Evolutionary conservation across 2,797 vertebrate genomes (phyloP).

Genomic region (Sebastes trivittatus): DNA sequence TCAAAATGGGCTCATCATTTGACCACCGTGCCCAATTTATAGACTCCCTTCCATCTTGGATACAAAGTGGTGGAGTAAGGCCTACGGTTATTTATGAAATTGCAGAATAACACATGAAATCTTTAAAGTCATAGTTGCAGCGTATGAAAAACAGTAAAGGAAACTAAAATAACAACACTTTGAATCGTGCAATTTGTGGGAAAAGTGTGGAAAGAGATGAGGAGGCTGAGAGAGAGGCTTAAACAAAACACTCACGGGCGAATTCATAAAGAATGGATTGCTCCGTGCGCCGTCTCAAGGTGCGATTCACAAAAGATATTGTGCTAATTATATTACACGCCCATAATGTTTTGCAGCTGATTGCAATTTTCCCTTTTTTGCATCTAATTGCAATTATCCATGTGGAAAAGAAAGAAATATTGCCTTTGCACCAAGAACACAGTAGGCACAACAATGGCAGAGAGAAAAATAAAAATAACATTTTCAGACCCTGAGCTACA

Average conservation of each 20-base stretch:
- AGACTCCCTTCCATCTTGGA: slow-evolving; percentile 50
- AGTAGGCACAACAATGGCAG: neutral
- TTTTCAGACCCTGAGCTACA: neutral
- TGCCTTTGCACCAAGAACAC: neutral
- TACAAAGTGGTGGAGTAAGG: slow-evolving; percentile 36
- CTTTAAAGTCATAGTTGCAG: slow-evolving; percentile 17
- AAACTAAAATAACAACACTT: slow-evolving; percentile 8
- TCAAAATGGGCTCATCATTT: slow-evolving; percentile 75
- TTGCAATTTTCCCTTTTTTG: neutral
- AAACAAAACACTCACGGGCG: neutral
- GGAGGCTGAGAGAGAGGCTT: neutral
- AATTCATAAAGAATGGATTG: neutral
- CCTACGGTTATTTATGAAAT: slow-evolving; percentile 43
- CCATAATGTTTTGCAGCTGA: neutral
- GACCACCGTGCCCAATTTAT: slow-evolving; percentile 62
- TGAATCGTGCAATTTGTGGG: neutral
- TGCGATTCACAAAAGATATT: neutral
- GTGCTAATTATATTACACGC: neutral
- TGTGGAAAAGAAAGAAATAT: neutral
- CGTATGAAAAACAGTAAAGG: neutral
- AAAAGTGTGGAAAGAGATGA: neutral
- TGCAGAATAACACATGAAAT: slow-evolving; percentile 40
- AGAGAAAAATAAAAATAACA: neutral
- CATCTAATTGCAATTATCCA: neutral
- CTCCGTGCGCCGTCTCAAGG: neutral